Conservation (phyloP, 2,797 vertebrate species). For the Hapalemur alaotrensis region DNA sequence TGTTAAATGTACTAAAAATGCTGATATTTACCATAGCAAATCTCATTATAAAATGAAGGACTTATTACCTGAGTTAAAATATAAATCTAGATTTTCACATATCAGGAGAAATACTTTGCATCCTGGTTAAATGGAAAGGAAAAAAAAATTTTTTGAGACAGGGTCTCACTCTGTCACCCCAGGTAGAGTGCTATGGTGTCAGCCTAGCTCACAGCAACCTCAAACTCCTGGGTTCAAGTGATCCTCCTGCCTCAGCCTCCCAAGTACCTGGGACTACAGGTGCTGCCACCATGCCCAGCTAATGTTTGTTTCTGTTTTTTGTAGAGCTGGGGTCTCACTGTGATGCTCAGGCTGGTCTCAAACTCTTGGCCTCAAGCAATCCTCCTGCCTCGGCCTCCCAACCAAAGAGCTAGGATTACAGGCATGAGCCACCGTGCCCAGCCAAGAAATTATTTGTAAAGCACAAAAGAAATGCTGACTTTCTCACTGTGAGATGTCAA, state of each 20-base stretch:
- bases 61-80: slow-evolving; percentile 30
- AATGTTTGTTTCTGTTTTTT: too few relatives aligned
- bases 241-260: not conserved
- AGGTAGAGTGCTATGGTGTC: not conserved
- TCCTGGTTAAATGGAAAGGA: slow-evolving; percentile 15
- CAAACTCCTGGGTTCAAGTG: not conserved
- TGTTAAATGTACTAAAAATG: slow-evolving; percentile 36
- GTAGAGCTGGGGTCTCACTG: too few relatives aligned
- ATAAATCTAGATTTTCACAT: not conserved
- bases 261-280: too few relatives aligned
- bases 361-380: too few relatives aligned
- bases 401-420: not conserved
- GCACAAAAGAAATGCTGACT: not conserved
- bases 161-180: not conserved
- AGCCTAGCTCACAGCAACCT: not conserved
- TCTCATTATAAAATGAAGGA: not conserved
- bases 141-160: not conserved
- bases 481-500: not conserved
- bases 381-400: too few relatives aligned
- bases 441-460: not conserved
- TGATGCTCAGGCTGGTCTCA: too few relatives aligned
- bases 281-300: too few relatives aligned
- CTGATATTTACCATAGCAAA: not conserved
- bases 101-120: not conserved
- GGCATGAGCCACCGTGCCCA: not conserved